Base-by-base conservation (phyloP, 2,797 vertebrate genomes). In the Lutjanus campechanus region DNA sequence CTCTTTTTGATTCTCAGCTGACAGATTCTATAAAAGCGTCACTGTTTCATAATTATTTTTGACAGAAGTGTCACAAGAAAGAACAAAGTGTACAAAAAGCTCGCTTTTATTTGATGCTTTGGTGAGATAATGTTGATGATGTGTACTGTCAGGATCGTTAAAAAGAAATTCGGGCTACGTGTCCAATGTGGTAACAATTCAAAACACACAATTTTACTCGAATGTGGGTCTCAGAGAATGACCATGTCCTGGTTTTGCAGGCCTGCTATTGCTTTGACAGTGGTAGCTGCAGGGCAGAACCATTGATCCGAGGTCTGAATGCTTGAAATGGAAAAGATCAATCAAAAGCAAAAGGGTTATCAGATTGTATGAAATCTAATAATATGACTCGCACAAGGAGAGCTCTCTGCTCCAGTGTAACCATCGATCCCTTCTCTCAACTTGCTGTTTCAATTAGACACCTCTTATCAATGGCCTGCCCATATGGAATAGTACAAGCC, bases 341-440 rank as follows among this genome's bases (percentile, higher is more conserved):
- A 95, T 95, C 94, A 95, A 93, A 92, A 90, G 85, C 86, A 91
- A 92, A 93, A 91, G 91, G 94, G 93, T 93, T 95, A 95, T 95
- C 92, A 94, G 89, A 95, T 91, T 93, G 91, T 94, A 91, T 91
- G 91, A 85, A 95, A 96, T 95, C 91, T 94, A 95, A 95, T 95
- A 95, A 95, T 95, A 87, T 83, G 88, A 91, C 88, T 92, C 87
- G 76, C 84, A 84, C 89, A 87, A 90, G 84, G 91, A 90, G 89
- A 87, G 90, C 90, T 91, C 91, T 92, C 89, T 91, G 88, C 88
- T 79, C 87, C 93, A 74, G 59, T 73, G 85, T 89, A 84, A 83
- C 85, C 85, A 95, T 95, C 89, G 92, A 95, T 95, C 90, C 83
- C 70, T 88, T 85, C 29, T 92, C 86, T 91, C 90, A 91, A 93